Percentiles rank a stretch among this genome's conserved stretches.
Evolutionary conservation across 2,888 invertebrate genomes (phyloP).

Genomic region (Ypsolopha sequella): DNA sequence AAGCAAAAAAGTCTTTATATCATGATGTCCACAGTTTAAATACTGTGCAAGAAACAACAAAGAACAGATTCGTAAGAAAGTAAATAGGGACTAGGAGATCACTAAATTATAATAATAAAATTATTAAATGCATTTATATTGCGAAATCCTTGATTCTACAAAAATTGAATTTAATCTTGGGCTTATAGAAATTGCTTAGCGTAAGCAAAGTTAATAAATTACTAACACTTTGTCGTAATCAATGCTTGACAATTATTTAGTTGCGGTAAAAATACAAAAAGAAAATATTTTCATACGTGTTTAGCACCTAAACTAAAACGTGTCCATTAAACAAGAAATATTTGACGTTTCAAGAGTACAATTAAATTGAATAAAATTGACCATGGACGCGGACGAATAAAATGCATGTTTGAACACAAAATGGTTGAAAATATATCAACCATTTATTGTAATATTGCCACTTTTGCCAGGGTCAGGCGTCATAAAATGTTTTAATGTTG

Average conservation of each 20-base stretch:
- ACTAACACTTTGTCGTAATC: constrained; percentile 15
- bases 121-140: constrained; percentile 55
- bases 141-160: constrained; percentile 35
- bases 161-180: constrained; percentile 13
- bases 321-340: neutral
- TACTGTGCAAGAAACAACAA: too few species aligned
- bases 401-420: too few species aligned
- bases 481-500: too few species aligned
- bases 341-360: neutral
- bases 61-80: constrained; percentile 15
- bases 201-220: constrained; percentile 13
- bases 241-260: constrained; percentile 19
- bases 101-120: constrained; percentile 32
- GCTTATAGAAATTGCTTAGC: constrained; percentile 19
- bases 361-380: too few species aligned
- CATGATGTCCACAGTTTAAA: too few species aligned
- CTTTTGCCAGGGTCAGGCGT: too few species aligned
- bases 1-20: too few species aligned
- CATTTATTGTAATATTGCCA: too few species aligned
- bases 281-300: constrained; percentile 19
- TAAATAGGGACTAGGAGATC: constrained; percentile 14
- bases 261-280: constrained; percentile 12
- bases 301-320: neutral
- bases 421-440: too few species aligned
- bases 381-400: too few species aligned